Base-by-base conservation (phyloP, 1,140 invertebrate species). In the Brachionus asplanchnoidis region DNA sequence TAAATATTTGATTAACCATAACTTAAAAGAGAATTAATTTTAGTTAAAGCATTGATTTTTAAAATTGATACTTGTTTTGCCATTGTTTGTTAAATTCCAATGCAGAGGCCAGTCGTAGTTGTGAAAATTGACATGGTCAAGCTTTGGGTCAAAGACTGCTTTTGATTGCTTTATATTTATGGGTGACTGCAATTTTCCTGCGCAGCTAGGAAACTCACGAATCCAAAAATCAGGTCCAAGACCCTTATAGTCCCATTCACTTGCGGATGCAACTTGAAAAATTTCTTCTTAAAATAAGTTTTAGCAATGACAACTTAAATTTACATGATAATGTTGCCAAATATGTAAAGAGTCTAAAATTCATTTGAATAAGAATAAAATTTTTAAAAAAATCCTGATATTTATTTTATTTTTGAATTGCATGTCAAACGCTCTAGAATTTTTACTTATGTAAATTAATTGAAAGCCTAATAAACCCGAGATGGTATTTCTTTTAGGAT, bases 211-310 rank as follows among this genome's bases (percentile, higher is more conserved):
- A 66, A 85, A 87, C 12, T 84, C 50, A 6, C 70, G 20, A 17
- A 85, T 50, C 88, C 88, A 88, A 7, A 86, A 56, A 8, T 85
- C 83, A 6, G 87, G 87, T 40, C 87, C 87, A 87, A 32, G 8
- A 6, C 50, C 80, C 23, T 68, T 6, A 68, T 84, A 84, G 44
- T 84, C 20, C 80, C 80, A 84, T 26, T 84, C 80, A 36, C 50
- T 50, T 14, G 50, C 28, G n/a, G 17, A 4, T 4, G 40, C 36
- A 40, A 17, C 68, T 73, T 28, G 11, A 68, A 68, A 32, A 26
- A n/a, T n/a, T 56, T 56, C 3, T 5, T 17, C n/a, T 17, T 8
- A 56, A 17, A 17, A 56, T 6, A 17, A 7, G 5, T 20, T 17
- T 56, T 17, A 6, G n/a, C 17, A 7, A 17, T 56, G 14, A 3